phyloP scores from a whole-genome alignment of 2,888 invertebrate genomes.

The Erannis defoliaria region DNA sequence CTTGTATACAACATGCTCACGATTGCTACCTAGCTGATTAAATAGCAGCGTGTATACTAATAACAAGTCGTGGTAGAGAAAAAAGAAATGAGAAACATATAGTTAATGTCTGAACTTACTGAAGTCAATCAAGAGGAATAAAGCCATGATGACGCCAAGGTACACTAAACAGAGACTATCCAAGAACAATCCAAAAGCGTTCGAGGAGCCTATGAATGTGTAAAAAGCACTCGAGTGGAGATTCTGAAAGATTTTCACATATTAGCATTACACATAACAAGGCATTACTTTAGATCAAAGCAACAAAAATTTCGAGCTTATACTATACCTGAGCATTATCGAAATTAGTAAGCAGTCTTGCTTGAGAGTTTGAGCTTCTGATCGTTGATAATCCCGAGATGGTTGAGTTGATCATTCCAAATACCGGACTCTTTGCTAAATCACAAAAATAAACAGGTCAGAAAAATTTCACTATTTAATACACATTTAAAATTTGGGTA shows the following conservation, averaged over 20 bases:
- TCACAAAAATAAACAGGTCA: slow-evolving; percentile 16
- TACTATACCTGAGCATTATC: slow-evolving; percentile 83
- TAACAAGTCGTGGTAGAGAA: background rate
- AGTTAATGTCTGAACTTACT: slow-evolving; percentile 72
- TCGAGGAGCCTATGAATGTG: slow-evolving; percentile 87
- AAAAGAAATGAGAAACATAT: background rate
- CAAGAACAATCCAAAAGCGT: slow-evolving; percentile 91
- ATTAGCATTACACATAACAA: background rate
- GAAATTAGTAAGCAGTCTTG: slow-evolving; percentile 86
- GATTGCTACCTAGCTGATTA: too few relatives aligned
- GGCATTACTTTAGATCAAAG: background rate
- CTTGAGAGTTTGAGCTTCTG: slow-evolving; percentile 89
- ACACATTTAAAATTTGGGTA: too few relatives aligned
- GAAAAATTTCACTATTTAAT: background rate
- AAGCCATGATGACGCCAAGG: slow-evolving; percentile 88
- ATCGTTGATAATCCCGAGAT: slow-evolving; percentile 92
- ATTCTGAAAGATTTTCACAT: slow-evolving; percentile 78
- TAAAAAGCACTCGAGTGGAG: slow-evolving; percentile 90
- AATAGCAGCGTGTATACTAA: background rate
- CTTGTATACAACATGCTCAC: too few relatives aligned
- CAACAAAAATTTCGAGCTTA: background rate
- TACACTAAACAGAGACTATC: slow-evolving; percentile 91
- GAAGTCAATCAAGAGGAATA: slow-evolving; percentile 87
- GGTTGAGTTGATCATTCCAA: slow-evolving; percentile 91
- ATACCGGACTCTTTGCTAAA: slow-evolving; percentile 92